Conservation (phyloP, 2,797 vertebrate species). For the Thunnus albacares region DNA sequence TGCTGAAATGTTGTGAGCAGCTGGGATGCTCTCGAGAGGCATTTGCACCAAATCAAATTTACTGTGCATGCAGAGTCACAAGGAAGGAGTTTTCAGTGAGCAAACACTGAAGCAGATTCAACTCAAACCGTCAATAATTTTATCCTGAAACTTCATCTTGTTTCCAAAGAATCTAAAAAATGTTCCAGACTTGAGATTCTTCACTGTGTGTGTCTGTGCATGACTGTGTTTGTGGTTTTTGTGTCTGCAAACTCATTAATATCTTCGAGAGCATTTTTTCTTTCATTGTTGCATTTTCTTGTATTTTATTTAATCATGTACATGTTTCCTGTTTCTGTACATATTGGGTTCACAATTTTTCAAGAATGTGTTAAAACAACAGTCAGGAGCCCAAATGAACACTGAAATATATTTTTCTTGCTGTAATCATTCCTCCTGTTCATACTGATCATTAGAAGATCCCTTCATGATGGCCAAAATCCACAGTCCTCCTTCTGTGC, state of each 20-base stretch:
- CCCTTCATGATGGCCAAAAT: too few relatives aligned
- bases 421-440: too few relatives aligned
- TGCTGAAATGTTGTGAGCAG: neutral
- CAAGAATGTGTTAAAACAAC: too few relatives aligned
- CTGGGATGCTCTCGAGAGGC: neutral
- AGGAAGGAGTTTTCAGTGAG: neutral
- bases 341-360: too few relatives aligned
- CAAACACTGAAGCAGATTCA: neutral
- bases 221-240: neutral
- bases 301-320: too few relatives aligned
- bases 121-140: neutral
- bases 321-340: too few relatives aligned
- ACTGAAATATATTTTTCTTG: too few relatives aligned
- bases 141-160: neutral
- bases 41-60: conserved; percentile 11
- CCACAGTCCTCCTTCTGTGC: too few relatives aligned
- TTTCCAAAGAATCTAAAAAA: too few relatives aligned
- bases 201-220: neutral
- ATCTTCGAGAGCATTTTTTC: neutral
- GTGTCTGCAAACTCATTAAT: neutral
- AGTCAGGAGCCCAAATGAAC: too few relatives aligned
- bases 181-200: too few relatives aligned
- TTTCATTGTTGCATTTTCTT: neutral
- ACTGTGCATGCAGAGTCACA: neutral
- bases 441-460: too few relatives aligned